These are phyloP conservation scores for Criorhina ranunculi DNA, from an alignment of 2,888 invertebrate genomes.

Conservation along the genomic window DNA sequence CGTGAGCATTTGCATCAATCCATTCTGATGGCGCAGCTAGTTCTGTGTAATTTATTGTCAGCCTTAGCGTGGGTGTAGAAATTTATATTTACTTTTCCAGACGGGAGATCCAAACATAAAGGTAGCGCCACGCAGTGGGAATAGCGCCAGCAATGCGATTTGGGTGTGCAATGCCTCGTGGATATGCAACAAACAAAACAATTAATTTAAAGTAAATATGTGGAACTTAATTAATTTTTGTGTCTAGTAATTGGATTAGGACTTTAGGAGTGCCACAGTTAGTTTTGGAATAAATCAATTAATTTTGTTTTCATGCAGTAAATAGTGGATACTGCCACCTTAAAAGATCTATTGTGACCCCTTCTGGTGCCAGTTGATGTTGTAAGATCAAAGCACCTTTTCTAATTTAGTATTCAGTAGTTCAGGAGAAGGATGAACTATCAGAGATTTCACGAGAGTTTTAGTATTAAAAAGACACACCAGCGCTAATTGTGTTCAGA, in stretches of 20 bases:
- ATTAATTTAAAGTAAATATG: constrained; percentile 19
- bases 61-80: not conserved
- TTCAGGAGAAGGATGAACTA: too few species aligned
- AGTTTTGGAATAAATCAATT: not conserved
- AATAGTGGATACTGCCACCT: not conserved
- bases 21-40: constrained; percentile 7
- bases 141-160: constrained; percentile 21
- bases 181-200: constrained; percentile 14
- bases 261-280: not conserved
- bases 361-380: too few species aligned
- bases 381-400: too few species aligned
- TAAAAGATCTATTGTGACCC: too few species aligned
- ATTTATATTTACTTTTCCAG: constrained; percentile 13
- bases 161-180: not conserved
- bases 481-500: too few species aligned
- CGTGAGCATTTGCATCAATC: constrained; percentile 36
- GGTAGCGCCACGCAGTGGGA: constrained; percentile 38
- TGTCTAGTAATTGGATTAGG: not conserved
- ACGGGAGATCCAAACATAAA: constrained; percentile 29
- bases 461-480: too few species aligned
- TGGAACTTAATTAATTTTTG: constrained; percentile 16
- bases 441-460: too few species aligned
- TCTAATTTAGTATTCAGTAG: too few species aligned
- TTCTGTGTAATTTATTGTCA: constrained; percentile 30
- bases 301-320: not conserved